Conservation (phyloP, 2,113 vertebrate species). For the Pollimyrus isidori region DNA sequence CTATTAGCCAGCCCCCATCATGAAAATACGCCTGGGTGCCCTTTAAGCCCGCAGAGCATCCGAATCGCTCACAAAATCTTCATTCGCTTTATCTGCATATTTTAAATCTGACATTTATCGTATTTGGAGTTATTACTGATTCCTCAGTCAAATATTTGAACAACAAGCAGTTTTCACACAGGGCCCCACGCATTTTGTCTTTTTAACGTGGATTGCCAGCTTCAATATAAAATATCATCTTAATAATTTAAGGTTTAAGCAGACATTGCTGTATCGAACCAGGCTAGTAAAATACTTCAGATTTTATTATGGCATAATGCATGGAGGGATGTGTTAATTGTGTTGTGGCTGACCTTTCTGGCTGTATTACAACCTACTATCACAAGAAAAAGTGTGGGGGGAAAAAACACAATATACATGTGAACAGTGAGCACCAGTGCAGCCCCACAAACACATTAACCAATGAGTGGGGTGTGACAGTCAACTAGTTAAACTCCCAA, state of each 20-base stretch:
- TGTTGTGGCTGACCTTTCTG: not conserved
- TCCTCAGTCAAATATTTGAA: constrained; percentile 5
- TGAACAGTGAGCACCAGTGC: not conserved
- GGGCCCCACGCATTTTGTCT: not conserved
- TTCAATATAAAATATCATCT: not conserved
- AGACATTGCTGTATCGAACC: not conserved
- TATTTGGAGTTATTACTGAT: not conserved
- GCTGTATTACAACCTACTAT: not conserved
- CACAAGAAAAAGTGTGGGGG: not conserved
- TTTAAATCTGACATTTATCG: constrained; percentile 4
- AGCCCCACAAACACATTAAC: not conserved
- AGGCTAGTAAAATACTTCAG: not conserved
- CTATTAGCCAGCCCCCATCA: not conserved
- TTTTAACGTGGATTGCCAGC: not conserved
- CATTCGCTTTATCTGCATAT: not conserved
- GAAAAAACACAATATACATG: not conserved
- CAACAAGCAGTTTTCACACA: not conserved
- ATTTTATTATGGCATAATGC: not conserved
- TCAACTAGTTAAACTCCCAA: not conserved
- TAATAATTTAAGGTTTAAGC: not conserved
- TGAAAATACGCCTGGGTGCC: not conserved
- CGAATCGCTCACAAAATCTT: not conserved
- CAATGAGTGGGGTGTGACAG: not conserved
- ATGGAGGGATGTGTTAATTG: not conserved
- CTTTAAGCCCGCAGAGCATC: not conserved